Base-by-base conservation (phyloP, 2,888 invertebrate species). In the Trachelus iudaicus region DNA sequence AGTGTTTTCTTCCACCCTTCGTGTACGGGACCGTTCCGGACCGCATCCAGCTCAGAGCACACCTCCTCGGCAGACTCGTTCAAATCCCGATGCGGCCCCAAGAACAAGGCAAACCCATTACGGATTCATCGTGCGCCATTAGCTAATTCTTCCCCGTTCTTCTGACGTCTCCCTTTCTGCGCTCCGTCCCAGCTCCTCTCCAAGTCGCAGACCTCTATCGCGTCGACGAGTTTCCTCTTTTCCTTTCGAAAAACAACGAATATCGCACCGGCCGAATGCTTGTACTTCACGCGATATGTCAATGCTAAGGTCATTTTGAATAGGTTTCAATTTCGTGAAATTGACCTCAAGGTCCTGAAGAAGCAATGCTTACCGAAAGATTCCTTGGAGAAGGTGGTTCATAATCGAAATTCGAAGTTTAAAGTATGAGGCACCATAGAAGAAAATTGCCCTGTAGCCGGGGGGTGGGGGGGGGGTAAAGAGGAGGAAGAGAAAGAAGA, bases 111-210 rank as follows among this genome's bases (percentile, higher is more conserved):
- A 90, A 91, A 90, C 89, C 91, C 91, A 91, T 91, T 91, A 90
- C 88, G 90, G 90, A 91, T 90, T 91, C 91, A 91, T 91, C 89
- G 88, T 89, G 89, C 89, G 88, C 90, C 90, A 91, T 91, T 90
- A 91, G 89, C 90, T 90, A 90, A 90, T 91, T 91, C 91, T 90
- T 90, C 87, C 87, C 87, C 79, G 81, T 76, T 84, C 84, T 80
- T 84, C 82, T 85, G 86, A 83, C 86, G 85, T 88, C 87, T 87
- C 87, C 87, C 88, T 88, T 88, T 88, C 87, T 84, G 79, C 85
- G 82, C 82, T 79, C 83, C 81, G 81, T 76, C 80, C 71, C 78
- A 79, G 80, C 30, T 69, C 31, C 11, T 33, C 71, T 31, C 31
- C 71, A 34, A 31, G 56, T 56, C 9, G 23, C 56, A 23, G 56